Evolutionary conservation across 2,888 invertebrate genomes (phyloP), one percentile per base, ranked within the genome.

Genomic region (Nymphalis urticae): DNA sequence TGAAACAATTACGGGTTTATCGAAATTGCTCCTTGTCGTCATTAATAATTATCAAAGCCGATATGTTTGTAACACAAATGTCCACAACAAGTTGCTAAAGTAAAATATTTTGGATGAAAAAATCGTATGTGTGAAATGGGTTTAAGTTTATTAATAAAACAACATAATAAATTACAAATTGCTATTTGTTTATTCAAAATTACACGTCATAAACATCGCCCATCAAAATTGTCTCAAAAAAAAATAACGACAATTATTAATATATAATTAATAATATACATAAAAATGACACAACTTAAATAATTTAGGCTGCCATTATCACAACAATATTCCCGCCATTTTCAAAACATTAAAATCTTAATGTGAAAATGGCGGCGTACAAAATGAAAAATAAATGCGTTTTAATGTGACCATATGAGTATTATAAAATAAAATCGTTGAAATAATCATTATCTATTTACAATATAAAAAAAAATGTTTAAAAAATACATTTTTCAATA

Each of bases 131-230:
- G 32, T 56, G 8, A 32, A n/a, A 5, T n/a, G 7, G 32, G 32
- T 36, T 51, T 6, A 48, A 24, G 50, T 13, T 3, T 10, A 10
- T 8, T 3, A 78, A 76, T 76, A 69, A 78, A 77, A 78, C 75
- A 66, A 68, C 54, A 75, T 19, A 71, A 73, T 76, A 79, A 62
- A 81, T 80, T 83, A 83, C 80, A 84, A 83, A 83, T 80, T 82
- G 76, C 84, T 84, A 84, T 83, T 81, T 79, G 74, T 84, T 83
- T 83, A 82, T 79, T 84, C 77, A 83, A 82, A 83, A 81, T 82
- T 84, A 84, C 82, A 81, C 74, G 71, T 77, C 75, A 79, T 79
- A 80, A 80, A 80, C 75, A 79, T 80, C 74, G 73, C 73, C 75
- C 70, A 70, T 74, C 69, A 64, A 74, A 74, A 72, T 74, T 72